phyloP scores from a whole-genome alignment of 2,888 invertebrate species.

The Carterocephalus palaemon region DNA sequence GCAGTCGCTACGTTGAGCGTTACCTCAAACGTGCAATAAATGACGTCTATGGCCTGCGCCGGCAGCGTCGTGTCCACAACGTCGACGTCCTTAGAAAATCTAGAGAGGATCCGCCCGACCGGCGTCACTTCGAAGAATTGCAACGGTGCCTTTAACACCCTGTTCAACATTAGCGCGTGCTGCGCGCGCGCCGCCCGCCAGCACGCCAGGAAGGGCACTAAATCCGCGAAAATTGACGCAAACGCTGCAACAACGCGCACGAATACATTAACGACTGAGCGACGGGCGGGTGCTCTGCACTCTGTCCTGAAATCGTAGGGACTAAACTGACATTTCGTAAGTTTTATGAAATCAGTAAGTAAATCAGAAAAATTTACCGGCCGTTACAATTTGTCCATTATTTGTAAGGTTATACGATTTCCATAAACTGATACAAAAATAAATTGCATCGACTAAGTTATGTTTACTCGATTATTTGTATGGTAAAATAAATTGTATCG shows the following conservation, averaged over 20 bases:
- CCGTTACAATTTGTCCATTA: no score
- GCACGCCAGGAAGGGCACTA: conserved; percentile 84
- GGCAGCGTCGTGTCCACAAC: conserved; percentile 84
- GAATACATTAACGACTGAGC: conserved; percentile 14
- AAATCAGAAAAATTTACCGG: no score
- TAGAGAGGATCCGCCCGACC: conserved; percentile 84
- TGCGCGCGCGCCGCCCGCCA: conserved; percentile 82
- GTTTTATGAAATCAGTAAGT: no score
- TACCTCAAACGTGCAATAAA: conserved; percentile 87
- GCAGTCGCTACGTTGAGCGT: conserved; percentile 33
- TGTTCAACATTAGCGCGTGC: conserved; percentile 79
- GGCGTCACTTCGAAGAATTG: conserved; percentile 90
- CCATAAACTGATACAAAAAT: no score
- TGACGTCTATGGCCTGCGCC: conserved; percentile 81
- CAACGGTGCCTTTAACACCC: conserved; percentile 83
- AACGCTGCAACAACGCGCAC: conserved; percentile 82
- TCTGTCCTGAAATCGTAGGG: no score
- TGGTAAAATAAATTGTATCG: no score
- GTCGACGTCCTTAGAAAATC: conserved; percentile 88
- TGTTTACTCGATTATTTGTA: no score
- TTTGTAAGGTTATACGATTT: no score
- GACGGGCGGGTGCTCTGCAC: background rate
- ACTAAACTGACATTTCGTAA: no score
- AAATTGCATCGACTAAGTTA: no score
- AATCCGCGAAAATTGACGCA: conserved; percentile 82